Percentiles rank a stretch among this genome's conserved stretches.
Conservation (phyloP, 1,140 invertebrate genomes). For the Muscidifurax raptorellus region DNA sequence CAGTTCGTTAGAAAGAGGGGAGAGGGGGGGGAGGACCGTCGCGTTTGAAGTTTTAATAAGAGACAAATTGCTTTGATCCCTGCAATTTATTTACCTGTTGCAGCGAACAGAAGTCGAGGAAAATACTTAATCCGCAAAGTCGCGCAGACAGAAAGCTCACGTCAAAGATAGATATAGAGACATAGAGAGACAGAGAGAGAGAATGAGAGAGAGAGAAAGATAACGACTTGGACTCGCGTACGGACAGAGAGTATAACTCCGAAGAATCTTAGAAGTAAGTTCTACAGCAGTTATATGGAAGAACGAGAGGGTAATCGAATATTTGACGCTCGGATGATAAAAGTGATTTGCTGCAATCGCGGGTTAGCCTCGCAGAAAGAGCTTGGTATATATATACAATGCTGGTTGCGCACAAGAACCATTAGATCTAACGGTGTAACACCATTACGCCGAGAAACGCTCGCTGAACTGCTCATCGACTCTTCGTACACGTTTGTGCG, state of each 20-base stretch:
- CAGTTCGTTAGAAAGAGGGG: not conserved
- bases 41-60: constrained; percentile 35
- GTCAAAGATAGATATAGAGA: too few relatives aligned
- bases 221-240: not conserved
- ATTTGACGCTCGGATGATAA: constrained; percentile 32
- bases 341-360: constrained; percentile 20
- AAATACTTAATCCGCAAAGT: not conserved
- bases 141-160: too few relatives aligned
- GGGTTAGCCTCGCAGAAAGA: not conserved
- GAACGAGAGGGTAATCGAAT: constrained; percentile 10
- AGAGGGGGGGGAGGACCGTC: not conserved
- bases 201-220: not conserved
- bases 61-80: constrained; percentile 20
- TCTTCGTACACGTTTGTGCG: not conserved
- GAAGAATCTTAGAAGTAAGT: not conserved
- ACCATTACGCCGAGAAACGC: constrained; percentile 1
- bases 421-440: constrained; percentile 38
- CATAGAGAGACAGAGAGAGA: too few relatives aligned
- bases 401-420: not conserved
- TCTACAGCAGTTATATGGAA: not conserved
- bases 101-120: not conserved
- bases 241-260: not conserved
- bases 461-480: constrained; percentile 3
- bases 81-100: constrained; percentile 39
- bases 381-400: not conserved